Conservation (phyloP, 2,113 vertebrate species). For the Salminus brasiliensis region DNA sequence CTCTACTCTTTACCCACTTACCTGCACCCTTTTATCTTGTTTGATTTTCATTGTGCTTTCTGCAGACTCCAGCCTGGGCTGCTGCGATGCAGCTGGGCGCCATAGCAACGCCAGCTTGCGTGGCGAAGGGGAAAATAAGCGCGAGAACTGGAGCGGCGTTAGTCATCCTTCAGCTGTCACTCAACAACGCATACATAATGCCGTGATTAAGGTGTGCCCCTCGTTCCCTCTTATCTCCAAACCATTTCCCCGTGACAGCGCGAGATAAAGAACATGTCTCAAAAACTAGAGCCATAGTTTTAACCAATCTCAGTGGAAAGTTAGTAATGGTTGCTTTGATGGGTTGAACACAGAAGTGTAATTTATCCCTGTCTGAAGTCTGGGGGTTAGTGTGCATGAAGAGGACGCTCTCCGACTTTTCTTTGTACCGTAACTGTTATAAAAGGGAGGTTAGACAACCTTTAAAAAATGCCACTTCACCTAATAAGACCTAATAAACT, state of each 20-base stretch:
- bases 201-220: conserved; percentile 34
- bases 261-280: neutral
- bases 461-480: too few species aligned
- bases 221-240: neutral
- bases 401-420: neutral
- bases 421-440: too few species aligned
- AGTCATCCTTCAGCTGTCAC: conserved; percentile 51
- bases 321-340: neutral
- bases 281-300: neutral
- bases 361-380: neutral
- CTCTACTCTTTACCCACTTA: conserved; percentile 39
- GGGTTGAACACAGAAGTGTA: neutral
- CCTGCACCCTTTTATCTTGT: conserved; percentile 14
- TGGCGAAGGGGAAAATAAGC: conserved; percentile 22
- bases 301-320: neutral
- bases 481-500: too few species aligned
- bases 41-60: conserved; percentile 31
- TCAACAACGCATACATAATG: conserved; percentile 41
- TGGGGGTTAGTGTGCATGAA: neutral
- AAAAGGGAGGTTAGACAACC: too few species aligned
- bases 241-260: neutral
- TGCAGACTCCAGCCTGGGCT: conserved; percentile 38
- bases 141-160: conserved; percentile 35
- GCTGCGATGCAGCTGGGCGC: conserved; percentile 38
- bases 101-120: conserved; percentile 39